Base-by-base conservation (phyloP, 2,888 invertebrate genomes). In the Drosophila formosana region DNA sequence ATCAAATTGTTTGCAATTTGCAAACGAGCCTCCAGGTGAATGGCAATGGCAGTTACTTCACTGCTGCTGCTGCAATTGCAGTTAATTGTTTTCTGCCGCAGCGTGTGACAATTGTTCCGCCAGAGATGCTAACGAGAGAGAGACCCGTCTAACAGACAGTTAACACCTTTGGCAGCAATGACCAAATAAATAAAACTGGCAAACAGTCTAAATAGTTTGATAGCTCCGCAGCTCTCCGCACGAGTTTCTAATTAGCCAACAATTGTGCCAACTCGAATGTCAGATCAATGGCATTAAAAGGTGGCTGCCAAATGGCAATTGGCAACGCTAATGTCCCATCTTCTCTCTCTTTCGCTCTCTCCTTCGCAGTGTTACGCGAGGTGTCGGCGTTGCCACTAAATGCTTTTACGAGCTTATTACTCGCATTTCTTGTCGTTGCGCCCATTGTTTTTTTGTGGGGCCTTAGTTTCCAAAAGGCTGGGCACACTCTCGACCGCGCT, bases 81-180 rank as follows among this genome's bases (percentile, higher is more conserved):
- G 60, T 53, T 73, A 81, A 81, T 83, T 83, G 81, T 76, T 78
- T 76, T 52, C 49, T 53, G 43, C 37, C 5, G 23, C 39, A 56
- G 39, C 51, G 3, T 47, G 39, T 47, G 53, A 45, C 32, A 26
- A 26, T 39, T 25, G 56, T 26, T 18, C 28, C 23, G 25, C n/a
- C 18, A 41, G 9, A 26, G 9, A 26, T 18, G n/a, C 18, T 26
- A 62, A 26, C 37, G 11, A 43, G 39, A 34, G 25, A n/a, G n/a
- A n/a, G n/a, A n/a, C n/a, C 49, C 37, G 46, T 2, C 11, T 45
- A 18, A 13, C 39, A 30, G 7, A 66, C 50, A 13, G 13, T 65
- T 79, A 50, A 55, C 66, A 73, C 56, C 62, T 57, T 51, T 8
- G 8, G 18, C 6, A 6, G 6, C 7, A 25, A 26, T 2, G 1